phyloP scores from a whole-genome alignment of 92 coral and sea anemone species.

The Zoanthus solanderi region DNA sequence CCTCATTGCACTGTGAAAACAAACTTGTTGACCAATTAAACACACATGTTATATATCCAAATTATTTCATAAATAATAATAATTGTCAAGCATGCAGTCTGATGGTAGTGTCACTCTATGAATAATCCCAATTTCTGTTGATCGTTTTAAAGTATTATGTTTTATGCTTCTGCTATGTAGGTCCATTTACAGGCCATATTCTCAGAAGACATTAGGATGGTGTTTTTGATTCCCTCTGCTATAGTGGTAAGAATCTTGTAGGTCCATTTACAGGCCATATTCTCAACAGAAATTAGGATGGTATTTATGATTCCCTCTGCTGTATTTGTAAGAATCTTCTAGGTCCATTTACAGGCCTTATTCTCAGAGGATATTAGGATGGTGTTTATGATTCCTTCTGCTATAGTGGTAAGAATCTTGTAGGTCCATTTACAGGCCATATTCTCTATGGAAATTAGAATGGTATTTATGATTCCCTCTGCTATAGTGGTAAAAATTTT shows the following conservation, averaged over 20 bases:
- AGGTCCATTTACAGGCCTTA: conserved; percentile 82
- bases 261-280: conserved; percentile 83
- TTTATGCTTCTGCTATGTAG: conserved; percentile 78
- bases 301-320: conserved; percentile 85
- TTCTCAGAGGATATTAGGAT: conserved; percentile 80
- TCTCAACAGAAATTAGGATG: conserved; percentile 77
- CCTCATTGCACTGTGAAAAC: too few relatives aligned
- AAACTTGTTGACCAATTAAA: too few relatives aligned
- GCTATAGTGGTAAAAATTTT: conserved; percentile 67
- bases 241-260: conserved; percentile 71
- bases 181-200: conserved; percentile 80
- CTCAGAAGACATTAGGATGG: conserved; percentile 78
- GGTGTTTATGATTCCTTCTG: conserved; percentile 83
- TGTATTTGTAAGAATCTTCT: conserved; percentile 68
- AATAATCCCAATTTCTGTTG: too few relatives aligned
- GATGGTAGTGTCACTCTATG: too few relatives aligned
- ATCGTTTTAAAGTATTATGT: too few relatives aligned
- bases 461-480: conserved; percentile 88
- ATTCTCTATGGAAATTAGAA: conserved; percentile 77
- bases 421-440: conserved; percentile 84
- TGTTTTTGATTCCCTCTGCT: conserved; percentile 85
- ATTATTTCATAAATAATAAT: too few relatives aligned
- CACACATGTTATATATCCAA: too few relatives aligned
- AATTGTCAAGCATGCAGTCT: too few relatives aligned
- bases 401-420: conserved; percentile 69